Evolutionary conservation across 2,888 invertebrate genomes (phyloP).

Genomic region (Lasioglossum vierecki): DNA sequence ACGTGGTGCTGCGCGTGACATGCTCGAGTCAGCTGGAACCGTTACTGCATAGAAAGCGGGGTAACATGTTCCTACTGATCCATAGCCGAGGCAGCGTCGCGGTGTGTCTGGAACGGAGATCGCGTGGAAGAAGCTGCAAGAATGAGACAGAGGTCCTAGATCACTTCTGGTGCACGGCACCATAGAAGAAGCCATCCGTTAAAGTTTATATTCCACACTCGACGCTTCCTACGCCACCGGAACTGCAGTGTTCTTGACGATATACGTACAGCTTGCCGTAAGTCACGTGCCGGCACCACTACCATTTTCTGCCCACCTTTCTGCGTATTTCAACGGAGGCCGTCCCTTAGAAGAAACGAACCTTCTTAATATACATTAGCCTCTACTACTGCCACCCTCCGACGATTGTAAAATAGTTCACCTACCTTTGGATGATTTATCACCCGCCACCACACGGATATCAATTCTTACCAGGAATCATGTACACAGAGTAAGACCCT

Average conservation of each 20-base stretch:
- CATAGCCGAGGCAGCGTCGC: conserved; percentile 27
- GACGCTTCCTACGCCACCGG: conserved; percentile 61
- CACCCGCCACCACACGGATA: no score
- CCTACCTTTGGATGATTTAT: not conserved
- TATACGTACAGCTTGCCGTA: conserved; percentile 64
- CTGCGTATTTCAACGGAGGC: conserved; percentile 3
- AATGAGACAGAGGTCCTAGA: conserved; percentile 60
- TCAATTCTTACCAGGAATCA: no score
- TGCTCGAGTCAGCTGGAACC: conserved; percentile 10
- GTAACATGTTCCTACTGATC: conserved; percentile 39
- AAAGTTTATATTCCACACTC: conserved; percentile 71
- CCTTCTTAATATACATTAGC: not conserved
- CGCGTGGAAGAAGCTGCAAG: conserved; percentile 57
- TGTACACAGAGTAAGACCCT: no score
- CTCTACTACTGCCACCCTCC: not conserved
- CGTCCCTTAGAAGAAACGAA: conserved; percentile 2
- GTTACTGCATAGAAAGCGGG: conserved; percentile 39
- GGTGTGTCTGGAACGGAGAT: conserved; percentile 61
- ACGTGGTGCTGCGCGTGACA: not conserved
- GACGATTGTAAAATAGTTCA: not conserved
- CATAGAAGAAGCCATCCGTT: conserved; percentile 67
- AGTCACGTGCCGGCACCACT: conserved; percentile 52
- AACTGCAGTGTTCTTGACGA: conserved; percentile 66
- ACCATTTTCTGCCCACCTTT: conserved; percentile 25
- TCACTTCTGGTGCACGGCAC: conserved; percentile 48